Percentiles rank a stretch among this genome's conserved stretches.
phyloP scores from a whole-genome alignment of 1,140 invertebrate genomes.

The Nomia melanderi region DNA sequence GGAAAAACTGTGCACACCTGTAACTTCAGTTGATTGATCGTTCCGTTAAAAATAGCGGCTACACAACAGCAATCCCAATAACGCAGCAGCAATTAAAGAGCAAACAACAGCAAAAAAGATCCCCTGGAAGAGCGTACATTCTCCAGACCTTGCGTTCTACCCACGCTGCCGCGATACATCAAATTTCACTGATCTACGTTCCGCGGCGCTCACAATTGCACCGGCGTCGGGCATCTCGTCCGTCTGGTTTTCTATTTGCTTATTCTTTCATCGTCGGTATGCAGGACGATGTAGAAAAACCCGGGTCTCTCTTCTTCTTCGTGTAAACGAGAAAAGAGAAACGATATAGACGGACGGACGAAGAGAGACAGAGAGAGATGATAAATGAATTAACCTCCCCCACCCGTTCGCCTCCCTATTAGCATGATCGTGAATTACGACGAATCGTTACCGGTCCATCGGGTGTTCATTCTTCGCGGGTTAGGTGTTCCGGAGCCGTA shows the following conservation, averaged over 20 bases:
- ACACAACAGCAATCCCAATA: too few species aligned
- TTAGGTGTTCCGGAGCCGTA: too few species aligned
- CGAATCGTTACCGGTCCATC: neutral
- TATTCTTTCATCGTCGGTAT: slow-evolving; percentile 57
- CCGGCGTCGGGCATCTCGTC: neutral
- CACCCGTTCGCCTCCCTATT: too few species aligned
- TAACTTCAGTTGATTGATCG: too few species aligned
- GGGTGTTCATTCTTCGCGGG: neutral
- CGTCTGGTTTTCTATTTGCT: slow-evolving; percentile 60
- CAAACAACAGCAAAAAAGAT: too few species aligned
- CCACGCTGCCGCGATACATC: slow-evolving; percentile 23
- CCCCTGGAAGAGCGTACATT: too few species aligned
- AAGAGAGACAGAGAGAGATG: too few species aligned
- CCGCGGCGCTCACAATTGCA: slow-evolving; percentile 43
- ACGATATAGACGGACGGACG: neutral
- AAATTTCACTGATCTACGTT: slow-evolving; percentile 34
- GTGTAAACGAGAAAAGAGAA: neutral
- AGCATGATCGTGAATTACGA: slow-evolving; percentile 15
- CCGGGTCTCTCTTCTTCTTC: neutral
- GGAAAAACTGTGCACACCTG: too few species aligned
- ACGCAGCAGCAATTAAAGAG: too few species aligned
- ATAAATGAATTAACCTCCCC: too few species aligned
- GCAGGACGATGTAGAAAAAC: slow-evolving; percentile 28
- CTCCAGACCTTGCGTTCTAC: neutral
- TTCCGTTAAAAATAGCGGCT: too few species aligned